phyloP scores from a whole-genome alignment of 2,888 invertebrate species.

The Luperina testacea region DNA sequence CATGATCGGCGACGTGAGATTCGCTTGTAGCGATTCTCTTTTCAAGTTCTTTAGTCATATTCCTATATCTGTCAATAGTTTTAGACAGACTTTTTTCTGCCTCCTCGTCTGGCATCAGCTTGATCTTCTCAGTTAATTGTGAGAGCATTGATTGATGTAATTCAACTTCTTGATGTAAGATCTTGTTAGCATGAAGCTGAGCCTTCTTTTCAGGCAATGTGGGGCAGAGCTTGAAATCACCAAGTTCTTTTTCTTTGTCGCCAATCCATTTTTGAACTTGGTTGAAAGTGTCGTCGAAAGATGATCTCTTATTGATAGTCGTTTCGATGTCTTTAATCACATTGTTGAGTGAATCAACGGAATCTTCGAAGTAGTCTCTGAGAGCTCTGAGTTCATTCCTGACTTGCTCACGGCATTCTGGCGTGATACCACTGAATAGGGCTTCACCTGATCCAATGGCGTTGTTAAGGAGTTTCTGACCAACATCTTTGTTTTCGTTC shows the following conservation, averaged over 20 bases:
- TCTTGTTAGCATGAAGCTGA: slow-evolving; percentile 94
- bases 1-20: slow-evolving; percentile 94
- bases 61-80: slow-evolving; percentile 93
- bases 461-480: slow-evolving; percentile 94
- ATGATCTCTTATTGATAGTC: slow-evolving; percentile 96
- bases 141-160: slow-evolving; percentile 96
- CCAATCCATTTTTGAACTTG: slow-evolving; percentile 96
- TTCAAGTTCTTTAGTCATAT: slow-evolving; percentile 92
- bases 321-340: slow-evolving; percentile 97
- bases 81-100: slow-evolving; percentile 93
- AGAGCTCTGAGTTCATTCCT: slow-evolving; percentile 95
- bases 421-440: slow-evolving; percentile 95
- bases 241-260: slow-evolving; percentile 94
- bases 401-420: slow-evolving; percentile 96
- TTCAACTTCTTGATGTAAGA: slow-evolving; percentile 95
- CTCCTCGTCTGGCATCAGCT: slow-evolving; percentile 94
- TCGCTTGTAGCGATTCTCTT: slow-evolving; percentile 92
- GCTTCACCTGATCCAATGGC: slow-evolving; percentile 97
- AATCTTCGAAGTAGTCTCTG: slow-evolving; percentile 95
- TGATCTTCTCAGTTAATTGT: slow-evolving; percentile 95
- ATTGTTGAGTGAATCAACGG: slow-evolving; percentile 95
- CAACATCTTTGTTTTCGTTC: slow-evolving; percentile 93
- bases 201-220: slow-evolving; percentile 97
- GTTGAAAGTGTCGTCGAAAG: slow-evolving; percentile 97
- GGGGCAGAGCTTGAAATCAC: slow-evolving; percentile 93